Evolutionary conservation across 2,113 vertebrate species (phyloP), one percentile per base, ranked within the genome.

Genomic region (Macquaria ambigua): DNA sequence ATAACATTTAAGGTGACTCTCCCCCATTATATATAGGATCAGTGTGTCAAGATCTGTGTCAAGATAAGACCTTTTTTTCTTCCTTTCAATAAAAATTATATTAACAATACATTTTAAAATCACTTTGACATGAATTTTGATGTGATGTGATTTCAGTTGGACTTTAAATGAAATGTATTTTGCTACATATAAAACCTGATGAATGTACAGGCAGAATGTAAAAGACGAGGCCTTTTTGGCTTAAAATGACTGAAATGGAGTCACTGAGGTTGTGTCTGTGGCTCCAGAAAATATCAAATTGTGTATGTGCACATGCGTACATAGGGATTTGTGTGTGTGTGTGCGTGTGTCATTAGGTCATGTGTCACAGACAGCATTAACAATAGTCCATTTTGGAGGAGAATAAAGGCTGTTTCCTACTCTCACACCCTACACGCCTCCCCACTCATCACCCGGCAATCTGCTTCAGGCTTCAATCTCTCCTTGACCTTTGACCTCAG

Each of bases 401-500:
- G 79, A 89, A 92, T 81, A 87, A 77, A 87, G 61, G 78, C 81
- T 43, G 61, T 58, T 67, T 43, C 61, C 61, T 64, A 9, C 55
- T 3, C 48, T 43, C 73, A 55, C 72, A 43, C 63, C 56, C 23
- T 53, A 18, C 79, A 87, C 25, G 16, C 84, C 79, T 74, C 81
- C 81, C 83, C 56, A 77, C 82, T 84, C 74, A 83, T 85, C 80
- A 85, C 34, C 74, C 58, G 5, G 28, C 59, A 67, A 37, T 74
- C 86, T 64, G 83, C 90, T 89, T 68, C 74, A 77, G 75, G 90
- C 74, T 76, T 82, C 39, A 85, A 55, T 90, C 90, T 90, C 86
- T 90, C 85, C 90, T 89, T 93, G 92, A 95, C 86, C 93, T 93
- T 79, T 94, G 80, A 94, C 90, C 90, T 91, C 82, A 91, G 89